Conservation (phyloP, 1,140 invertebrate species). For the Drosophila sp. region DNA sequence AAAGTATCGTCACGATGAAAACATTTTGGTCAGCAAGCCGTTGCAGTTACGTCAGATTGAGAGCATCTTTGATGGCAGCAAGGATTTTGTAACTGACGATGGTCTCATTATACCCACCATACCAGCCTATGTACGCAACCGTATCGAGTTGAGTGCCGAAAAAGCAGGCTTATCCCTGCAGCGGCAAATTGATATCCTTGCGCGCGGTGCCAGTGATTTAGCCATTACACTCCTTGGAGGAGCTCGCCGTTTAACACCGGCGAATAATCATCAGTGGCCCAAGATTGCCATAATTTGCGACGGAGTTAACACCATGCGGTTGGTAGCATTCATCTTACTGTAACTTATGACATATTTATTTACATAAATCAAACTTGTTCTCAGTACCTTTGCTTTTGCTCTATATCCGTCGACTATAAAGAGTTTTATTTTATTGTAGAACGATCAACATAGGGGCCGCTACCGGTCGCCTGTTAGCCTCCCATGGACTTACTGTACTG, state of each 20-base stretch:
- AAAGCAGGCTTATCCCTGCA: constrained; percentile 88
- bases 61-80: constrained; percentile 86
- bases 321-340: background rate
- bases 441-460: constrained; percentile 90
- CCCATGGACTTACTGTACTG: constrained; percentile 91
- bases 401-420: background rate
- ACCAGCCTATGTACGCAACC: constrained; percentile 87
- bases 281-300: constrained; percentile 90
- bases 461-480: constrained; percentile 91
- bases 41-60: constrained; percentile 89
- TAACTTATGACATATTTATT: too few species aligned
- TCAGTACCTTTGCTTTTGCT: too few species aligned
- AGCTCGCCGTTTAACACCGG: constrained; percentile 90
- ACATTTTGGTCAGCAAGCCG: constrained; percentile 89
- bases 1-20: constrained; percentile 92
- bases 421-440: constrained; percentile 48
- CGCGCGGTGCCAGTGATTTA: constrained; percentile 91
- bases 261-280: constrained; percentile 92
- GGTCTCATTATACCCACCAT: constrained; percentile 92
- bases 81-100: constrained; percentile 92
- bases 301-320: constrained; percentile 71
- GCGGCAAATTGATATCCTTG: constrained; percentile 90
- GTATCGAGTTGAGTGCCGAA: constrained; percentile 89
- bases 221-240: constrained; percentile 91
- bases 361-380: too few species aligned